These are phyloP conservation scores for Zenarchopterus dispar DNA, from an alignment of 2,797 vertebrate species.

Conservation along the genomic window DNA sequence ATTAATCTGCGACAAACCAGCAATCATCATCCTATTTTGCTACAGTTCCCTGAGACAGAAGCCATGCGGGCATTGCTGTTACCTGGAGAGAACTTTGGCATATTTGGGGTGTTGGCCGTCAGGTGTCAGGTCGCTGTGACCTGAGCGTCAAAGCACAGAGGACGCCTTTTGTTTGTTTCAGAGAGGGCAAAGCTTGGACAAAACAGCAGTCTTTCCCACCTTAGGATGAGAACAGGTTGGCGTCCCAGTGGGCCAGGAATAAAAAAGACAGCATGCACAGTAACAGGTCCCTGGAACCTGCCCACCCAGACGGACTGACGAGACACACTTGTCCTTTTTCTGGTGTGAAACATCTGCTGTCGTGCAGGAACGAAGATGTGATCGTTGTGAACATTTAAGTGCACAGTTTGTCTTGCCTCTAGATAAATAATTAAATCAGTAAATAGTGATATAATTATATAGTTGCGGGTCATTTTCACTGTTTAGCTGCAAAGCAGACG, in stretches of 20 bases:
- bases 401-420: not conserved
- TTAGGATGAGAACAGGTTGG: not conserved
- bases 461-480: conserved; percentile 13
- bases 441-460: conserved; percentile 24
- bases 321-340: not conserved
- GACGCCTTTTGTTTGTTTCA: conserved; percentile 4
- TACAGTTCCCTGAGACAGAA: too few relatives aligned
- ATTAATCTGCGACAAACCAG: too few relatives aligned
- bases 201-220: conserved; percentile 2
- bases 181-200: conserved; percentile 7
- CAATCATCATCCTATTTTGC: too few relatives aligned
- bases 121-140: not conserved
- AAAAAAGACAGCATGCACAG: conserved; percentile 2
- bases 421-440: conserved; percentile 9
- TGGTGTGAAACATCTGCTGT: conserved; percentile 7
- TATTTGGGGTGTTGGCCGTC: conserved; percentile 1
- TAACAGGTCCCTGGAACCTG: conserved; percentile 8
- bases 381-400: conserved; percentile 12
- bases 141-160: conserved; percentile 3
- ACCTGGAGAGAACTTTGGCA: too few relatives aligned
- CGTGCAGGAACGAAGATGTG: not conserved
- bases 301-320: conserved; percentile 3
- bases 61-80: too few relatives aligned
- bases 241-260: conserved; percentile 2
- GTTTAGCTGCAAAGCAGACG: conserved; percentile 15